Evolutionary conservation across 2,888 invertebrate genomes (phyloP), one percentile per base, ranked within the genome.

Genomic region (Scaptomyza parva): DNA sequence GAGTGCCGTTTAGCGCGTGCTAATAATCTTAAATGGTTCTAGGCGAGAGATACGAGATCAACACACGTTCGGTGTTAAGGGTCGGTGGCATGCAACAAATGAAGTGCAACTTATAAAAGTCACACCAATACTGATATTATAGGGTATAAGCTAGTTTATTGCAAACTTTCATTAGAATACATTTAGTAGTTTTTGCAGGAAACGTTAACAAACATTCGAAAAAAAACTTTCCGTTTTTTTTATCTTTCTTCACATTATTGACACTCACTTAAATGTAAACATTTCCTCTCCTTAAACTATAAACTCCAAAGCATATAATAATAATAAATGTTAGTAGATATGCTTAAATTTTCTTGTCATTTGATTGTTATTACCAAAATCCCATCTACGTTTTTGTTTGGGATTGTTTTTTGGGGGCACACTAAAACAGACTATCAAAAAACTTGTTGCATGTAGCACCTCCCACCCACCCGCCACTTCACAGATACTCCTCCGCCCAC

Each of bases 381-480:
- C 8, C 26, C 50, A 55, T 20, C 20, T n/a, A 17, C 11, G 26
- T 30, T 51, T 28, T 17, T 51, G 52, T 52, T 41, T 51, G 51
- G 24, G 11, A 24, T 37, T 22, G 55, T 33, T 51, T 44, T n/a
- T n/a, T n/a, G n/a, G 58, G 12, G 68, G 43, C 62, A 35, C 5
- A 35, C n/a, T 35, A 35, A 35, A 14, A 35, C 7, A 6, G 33
- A 35, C 5, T 35, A 35, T 14, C 33, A 6, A 9, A 33, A 52
- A 30, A 70, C 70, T 70, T 70, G 70, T 70, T 70, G 70, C 73
- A 66, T 70, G 59, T 65, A 45, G 40, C n/a, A n/a, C n/a, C n/a
- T n/a, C n/a, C n/a, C n/a, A n/a, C 20, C 35, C 28, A 33, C 4
- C 17, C 9, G 1, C 17, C 17, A 37, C 14, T 35, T 14, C 2